Evolutionary conservation across 2,888 invertebrate species (phyloP), one percentile per base, ranked within the genome.

Genomic region (Metallyticus violacea): DNA sequence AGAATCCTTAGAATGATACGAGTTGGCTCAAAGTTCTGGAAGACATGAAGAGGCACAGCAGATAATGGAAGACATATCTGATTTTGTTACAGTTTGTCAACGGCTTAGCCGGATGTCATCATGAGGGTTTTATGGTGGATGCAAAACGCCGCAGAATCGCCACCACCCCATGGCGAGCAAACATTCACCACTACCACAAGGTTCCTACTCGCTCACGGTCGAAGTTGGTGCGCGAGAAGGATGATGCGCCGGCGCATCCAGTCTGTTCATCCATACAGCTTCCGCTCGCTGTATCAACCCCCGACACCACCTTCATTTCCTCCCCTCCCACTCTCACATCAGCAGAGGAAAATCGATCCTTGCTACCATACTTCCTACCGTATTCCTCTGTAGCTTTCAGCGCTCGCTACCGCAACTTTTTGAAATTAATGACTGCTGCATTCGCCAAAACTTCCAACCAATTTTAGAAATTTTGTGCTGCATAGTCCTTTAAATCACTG

Each of bases 31-130:
- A 62, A 62, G 40, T 62, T 62, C 40, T 62, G 40, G 40, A 62
- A 62, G 40, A 62, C 40, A 62, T 62, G 40, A 62, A 62, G 40
- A 62, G 40, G 40, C 40, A 62, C 81, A 81, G 81, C 77, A 85
- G 79, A 81, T 87, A 89, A 89, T 92, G 93, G 93, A 93, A 93
- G 93, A 93, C 93, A 91, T 92, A 90, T 91, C 91, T 91, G 93
- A 92, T 93, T 93, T 92, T 92, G 89, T 86, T 83, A 77, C 76
- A 77, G n/a, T 62, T 27, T 62, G 40, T n/a, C n/a, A n/a, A n/a
- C n/a, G n/a, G n/a, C 40, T 62, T 62, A 62, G 40, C 9, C 40
- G 40, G 40, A 62, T 62, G 40, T 62, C 40, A 62, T 62, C 1
- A 62, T 15, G 40, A 4, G 15, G 9, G 40, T 15, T 28, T 83